phyloP scores from a whole-genome alignment of 1,140 invertebrate species.

The Anastatus disparis region DNA sequence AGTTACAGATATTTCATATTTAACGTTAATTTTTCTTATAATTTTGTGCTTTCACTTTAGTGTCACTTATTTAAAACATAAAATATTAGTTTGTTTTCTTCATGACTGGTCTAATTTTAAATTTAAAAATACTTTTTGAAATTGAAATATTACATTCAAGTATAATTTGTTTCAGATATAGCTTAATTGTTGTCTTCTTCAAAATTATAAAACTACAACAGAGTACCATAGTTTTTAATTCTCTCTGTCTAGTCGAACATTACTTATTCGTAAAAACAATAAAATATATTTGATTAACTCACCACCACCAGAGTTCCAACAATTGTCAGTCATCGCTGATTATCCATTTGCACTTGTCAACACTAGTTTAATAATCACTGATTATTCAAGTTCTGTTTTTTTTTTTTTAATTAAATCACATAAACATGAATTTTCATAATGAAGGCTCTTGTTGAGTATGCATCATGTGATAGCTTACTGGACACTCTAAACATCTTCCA shows the following conservation, averaged over 20 bases:
- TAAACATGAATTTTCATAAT: constrained; percentile 27
- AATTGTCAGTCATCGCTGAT: constrained; percentile 73
- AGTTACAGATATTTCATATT: too few species aligned
- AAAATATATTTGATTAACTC: constrained; percentile 55
- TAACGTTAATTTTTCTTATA: too few species aligned
- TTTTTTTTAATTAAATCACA: constrained; percentile 34
- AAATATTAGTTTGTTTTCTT: too few species aligned
- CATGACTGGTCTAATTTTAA: too few species aligned
- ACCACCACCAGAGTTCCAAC: constrained; percentile 74
- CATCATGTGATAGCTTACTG: constrained; percentile 21
- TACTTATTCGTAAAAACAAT: neutral
- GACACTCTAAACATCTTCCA: constrained; percentile 33
- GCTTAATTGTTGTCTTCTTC: too few species aligned
- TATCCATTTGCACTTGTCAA: constrained; percentile 66
- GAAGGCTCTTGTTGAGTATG: constrained; percentile 10
- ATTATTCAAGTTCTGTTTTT: constrained; percentile 17
- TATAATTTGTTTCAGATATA: too few species aligned
- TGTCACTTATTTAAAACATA: too few species aligned
- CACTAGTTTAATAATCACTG: constrained; percentile 50
- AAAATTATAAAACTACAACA: constrained; percentile 31
- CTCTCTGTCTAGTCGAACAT: constrained; percentile 17
- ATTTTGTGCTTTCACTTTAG: too few species aligned
- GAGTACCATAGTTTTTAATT: constrained; percentile 32
- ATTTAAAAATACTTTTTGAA: too few species aligned
- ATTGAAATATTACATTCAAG: too few species aligned